Percentiles rank a stretch among this genome's conserved stretches.
phyloP scores from a whole-genome alignment of 2,888 invertebrate genomes.

The Trimorus sp. region DNA sequence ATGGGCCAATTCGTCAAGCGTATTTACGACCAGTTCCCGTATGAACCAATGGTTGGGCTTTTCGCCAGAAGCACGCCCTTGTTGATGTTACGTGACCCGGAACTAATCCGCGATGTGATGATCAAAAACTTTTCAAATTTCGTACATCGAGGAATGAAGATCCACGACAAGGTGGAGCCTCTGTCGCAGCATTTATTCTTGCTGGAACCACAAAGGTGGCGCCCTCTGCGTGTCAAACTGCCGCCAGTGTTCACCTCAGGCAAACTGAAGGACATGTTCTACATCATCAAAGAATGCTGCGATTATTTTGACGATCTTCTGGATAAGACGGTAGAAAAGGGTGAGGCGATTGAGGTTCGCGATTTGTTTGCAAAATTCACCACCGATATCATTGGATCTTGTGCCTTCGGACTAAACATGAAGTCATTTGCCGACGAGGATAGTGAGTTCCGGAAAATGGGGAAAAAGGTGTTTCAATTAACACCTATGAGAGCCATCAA shows the following conservation, averaged over 20 bases:
- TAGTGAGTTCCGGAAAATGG: conserved; percentile 79
- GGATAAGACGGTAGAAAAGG: conserved; percentile 70
- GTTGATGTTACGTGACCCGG: conserved; percentile 78
- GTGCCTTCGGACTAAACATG: conserved; percentile 81
- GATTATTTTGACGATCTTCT: conserved; percentile 80
- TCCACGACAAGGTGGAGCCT: conserved; percentile 81
- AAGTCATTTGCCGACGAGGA: conserved; percentile 78
- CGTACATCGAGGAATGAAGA: conserved; percentile 73
- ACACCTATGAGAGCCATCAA: conserved; percentile 61
- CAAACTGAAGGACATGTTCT: conserved; percentile 83
- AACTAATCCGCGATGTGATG: conserved; percentile 78
- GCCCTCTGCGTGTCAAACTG: conserved; percentile 81
- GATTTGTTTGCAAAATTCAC: conserved; percentile 80
- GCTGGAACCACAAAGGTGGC: conserved; percentile 82
- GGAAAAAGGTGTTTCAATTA: conserved; percentile 72
- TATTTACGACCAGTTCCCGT: conserved; percentile 57
- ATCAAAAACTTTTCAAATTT: conserved; percentile 80
- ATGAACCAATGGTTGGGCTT: conserved; percentile 77
- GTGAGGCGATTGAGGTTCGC: conserved; percentile 72
- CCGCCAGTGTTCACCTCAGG: conserved; percentile 82
- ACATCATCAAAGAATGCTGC: conserved; percentile 81
- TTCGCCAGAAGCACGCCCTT: conserved; percentile 77
- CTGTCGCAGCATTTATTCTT: conserved; percentile 81
- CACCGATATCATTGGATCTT: conserved; percentile 82
- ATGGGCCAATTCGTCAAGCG: conserved; percentile 39